Evolutionary conservation across 2,113 vertebrate genomes (phyloP), one percentile per base, ranked within the genome.

Genomic region (Menura novaehollandiae): DNA sequence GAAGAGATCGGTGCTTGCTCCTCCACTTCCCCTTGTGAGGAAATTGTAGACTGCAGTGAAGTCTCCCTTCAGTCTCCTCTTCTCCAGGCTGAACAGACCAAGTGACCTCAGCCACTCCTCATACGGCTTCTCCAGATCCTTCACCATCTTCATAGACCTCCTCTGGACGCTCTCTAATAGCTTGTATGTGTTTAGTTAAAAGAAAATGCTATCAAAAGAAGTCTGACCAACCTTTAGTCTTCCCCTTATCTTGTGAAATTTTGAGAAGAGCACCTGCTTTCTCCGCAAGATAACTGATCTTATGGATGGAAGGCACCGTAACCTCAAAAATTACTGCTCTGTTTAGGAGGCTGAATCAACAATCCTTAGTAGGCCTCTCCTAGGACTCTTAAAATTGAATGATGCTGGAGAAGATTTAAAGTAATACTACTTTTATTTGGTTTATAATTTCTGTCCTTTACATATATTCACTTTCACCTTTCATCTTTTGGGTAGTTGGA

Each of bases 71-170:
- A 28, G 28, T 28, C 41, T 62, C 37, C 10, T 56, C 35, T 35
- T 28, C 35, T 62, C 71, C 24, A 35, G 26, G 44, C 44, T 76
- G 71, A 64, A 17, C 35, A 41, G 7, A 58, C 7, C 16, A 51
- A 58, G 51, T 6, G 15, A 43, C 44, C 37, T 76, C 44, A 51
- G 32, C 9, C 1, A 0, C 26, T 76, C 21, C 21, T 67, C 52
- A 51, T 14, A 3, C 0, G 1, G 10, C 37, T 67, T 76, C 17
- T 67, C 16, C 10, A 17, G 20, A 3, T 26, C 16, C 26, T 76
- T n/a, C 24, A 32, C 4, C 3, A 7, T 76, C 26, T 11, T 86
- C 0, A 0, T 8, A 2, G 11, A 13, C 9, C 9, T 37, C 37
- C 12, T 51, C 68, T 32, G 73, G 46, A 68, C 59, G 6, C 22